A percentile compares a stretch with the other conserved stretches of the same genome.
Evolutionary conservation across 2,113 vertebrate species (phyloP).

Genomic region (Hypocryptadius cinnamomeus): DNA sequence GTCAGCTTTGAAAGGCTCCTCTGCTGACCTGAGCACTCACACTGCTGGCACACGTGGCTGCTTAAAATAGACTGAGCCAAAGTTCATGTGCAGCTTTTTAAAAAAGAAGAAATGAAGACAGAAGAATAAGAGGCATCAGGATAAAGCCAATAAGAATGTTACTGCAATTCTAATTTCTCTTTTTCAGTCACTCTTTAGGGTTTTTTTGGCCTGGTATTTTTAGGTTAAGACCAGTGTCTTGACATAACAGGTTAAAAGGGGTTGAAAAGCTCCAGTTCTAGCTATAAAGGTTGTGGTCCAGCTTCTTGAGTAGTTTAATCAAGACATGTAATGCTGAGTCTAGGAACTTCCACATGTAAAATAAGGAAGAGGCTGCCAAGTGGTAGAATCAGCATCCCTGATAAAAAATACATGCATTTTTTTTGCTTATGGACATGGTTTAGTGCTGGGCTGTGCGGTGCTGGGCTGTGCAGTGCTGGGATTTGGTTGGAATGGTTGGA

Average conservation of each 20-base stretch:
- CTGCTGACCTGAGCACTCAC: neutral
- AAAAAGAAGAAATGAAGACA: neutral
- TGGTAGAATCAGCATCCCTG: neutral
- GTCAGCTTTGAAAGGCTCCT: neutral
- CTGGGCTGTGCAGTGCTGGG: no score
- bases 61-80: slow-evolving; percentile 1
- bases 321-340: neutral
- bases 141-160: neutral
- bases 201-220: neutral
- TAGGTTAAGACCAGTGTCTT: neutral
- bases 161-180: neutral
- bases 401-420: neutral
- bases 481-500: neutral
- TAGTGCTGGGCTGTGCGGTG: no score
- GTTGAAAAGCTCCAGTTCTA: neutral
- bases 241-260: neutral
- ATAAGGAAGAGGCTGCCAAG: neutral
- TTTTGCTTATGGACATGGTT: neutral
- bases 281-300: neutral
- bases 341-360: neutral
- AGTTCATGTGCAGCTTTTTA: neutral
- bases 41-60: neutral
- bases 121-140: neutral
- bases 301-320: neutral
- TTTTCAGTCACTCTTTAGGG: neutral